Conservation (phyloP, 1,140 invertebrate species). For the Drosophila rufa region DNA sequence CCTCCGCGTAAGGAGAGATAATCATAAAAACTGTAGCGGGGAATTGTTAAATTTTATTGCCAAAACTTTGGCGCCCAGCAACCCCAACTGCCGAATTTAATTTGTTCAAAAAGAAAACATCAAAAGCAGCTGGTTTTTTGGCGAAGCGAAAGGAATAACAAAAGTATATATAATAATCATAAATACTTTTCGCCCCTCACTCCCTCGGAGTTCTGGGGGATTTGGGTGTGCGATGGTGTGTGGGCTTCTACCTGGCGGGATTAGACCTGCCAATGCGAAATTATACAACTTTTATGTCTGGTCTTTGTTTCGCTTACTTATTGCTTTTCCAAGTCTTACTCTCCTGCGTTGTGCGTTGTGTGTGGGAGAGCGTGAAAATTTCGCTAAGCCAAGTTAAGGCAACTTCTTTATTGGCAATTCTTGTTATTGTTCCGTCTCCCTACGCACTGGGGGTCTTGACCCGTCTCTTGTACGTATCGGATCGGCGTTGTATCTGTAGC, state of each 20-base stretch:
- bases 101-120: conserved; percentile 70
- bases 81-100: conserved; percentile 58
- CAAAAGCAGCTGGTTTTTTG: conserved; percentile 78
- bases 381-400: conserved; percentile 80
- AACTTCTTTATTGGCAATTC: conserved; percentile 65
- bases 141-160: conserved; percentile 21
- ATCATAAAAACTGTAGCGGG: conserved; percentile 78
- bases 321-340: conserved; percentile 61
- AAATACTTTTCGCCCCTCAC: conserved; percentile 56
- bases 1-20: conserved; percentile 60
- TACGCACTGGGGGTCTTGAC: conserved; percentile 53
- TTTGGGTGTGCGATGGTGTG: conserved; percentile 36
- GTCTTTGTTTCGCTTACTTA: conserved; percentile 72
- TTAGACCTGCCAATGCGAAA: conserved; percentile 82
- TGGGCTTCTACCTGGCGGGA: conserved; percentile 75
- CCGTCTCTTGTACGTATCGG: conserved; percentile 23
- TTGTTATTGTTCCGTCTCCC: conserved; percentile 15
- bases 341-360: conserved; percentile 28
- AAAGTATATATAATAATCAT: conserved; percentile 58
- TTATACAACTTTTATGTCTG: conserved; percentile 73
- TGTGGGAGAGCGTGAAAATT: conserved; percentile 77
- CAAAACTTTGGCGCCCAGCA: conserved; percentile 54
- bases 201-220: conserved; percentile 12
- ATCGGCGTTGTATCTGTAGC: conserved; percentile 20
- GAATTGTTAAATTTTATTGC: conserved; percentile 82